A percentile compares a stretch with the other conserved stretches of the same genome.
These are phyloP conservation scores for Deroplatys truncata DNA, from an alignment of 2,888 invertebrate genomes.

Conservation along the genomic window DNA sequence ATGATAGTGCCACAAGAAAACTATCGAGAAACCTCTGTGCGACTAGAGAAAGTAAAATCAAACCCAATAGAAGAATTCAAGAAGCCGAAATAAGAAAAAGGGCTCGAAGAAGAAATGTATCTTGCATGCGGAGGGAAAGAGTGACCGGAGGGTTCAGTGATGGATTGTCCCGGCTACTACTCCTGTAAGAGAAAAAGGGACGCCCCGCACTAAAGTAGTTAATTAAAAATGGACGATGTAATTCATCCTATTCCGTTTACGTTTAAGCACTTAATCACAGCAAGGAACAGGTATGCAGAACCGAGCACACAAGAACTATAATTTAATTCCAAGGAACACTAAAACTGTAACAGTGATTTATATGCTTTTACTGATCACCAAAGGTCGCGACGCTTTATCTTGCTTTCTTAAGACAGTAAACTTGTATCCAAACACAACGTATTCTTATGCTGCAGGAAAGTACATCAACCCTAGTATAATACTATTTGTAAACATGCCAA, in stretches of 20 bases:
- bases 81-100: not conserved
- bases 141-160: not conserved
- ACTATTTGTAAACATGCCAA: no score
- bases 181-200: not conserved
- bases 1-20: no score
- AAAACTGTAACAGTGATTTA: not conserved
- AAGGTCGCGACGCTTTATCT: no score
- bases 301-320: not conserved
- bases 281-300: not conserved
- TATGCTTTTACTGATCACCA: not conserved
- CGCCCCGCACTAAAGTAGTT: not conserved
- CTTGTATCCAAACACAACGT: no score
- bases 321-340: not conserved
- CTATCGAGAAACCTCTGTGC: no score
- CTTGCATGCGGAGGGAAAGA: not conserved
- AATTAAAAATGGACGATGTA: constrained; percentile 7
- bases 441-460: no score
- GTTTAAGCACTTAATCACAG: not conserved
- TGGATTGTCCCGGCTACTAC: not conserved
- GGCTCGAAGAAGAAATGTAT: not conserved
- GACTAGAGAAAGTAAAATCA: not conserved
- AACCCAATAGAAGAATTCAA: not conserved
- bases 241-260: not conserved
- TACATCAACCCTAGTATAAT: no score
- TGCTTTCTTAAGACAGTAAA: no score